phyloP scores from a whole-genome alignment of 2,888 invertebrate genomes.

The Adelognathus sp. region DNA sequence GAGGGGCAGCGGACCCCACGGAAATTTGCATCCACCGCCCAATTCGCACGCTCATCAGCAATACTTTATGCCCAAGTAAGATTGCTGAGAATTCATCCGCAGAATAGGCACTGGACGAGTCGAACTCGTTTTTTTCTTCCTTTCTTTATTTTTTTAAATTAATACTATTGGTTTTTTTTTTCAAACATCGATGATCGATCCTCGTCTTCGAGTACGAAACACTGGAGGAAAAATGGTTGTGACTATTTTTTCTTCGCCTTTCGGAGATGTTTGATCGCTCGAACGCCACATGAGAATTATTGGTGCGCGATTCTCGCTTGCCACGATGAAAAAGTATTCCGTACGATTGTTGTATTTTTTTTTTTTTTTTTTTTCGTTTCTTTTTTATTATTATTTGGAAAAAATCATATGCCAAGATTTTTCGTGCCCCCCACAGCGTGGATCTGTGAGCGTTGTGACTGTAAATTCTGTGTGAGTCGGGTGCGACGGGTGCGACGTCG shows the following conservation, averaged over 20 bases:
- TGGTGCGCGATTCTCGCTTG: neutral
- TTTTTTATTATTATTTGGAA: too few relatives aligned
- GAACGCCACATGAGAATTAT: too few relatives aligned
- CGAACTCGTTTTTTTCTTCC: slow-evolving; percentile 6
- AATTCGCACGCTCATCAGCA: slow-evolving; percentile 79
- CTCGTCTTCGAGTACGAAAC: too few relatives aligned
- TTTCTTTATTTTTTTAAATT: too few relatives aligned
- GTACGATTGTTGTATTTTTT: too few relatives aligned
- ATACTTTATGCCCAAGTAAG: slow-evolving; percentile 81
- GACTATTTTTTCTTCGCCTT: too few relatives aligned
- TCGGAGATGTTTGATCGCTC: too few relatives aligned
- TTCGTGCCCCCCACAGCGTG: slow-evolving; percentile 25
- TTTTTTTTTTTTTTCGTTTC: too few relatives aligned
- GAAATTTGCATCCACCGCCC: slow-evolving; percentile 79
- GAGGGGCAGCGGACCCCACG: slow-evolving; percentile 83
- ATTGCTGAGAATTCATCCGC: neutral
- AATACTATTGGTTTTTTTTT: too few relatives aligned
- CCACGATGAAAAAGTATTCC: neutral
- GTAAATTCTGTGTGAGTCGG: slow-evolving; percentile 69
- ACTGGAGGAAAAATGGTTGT: too few relatives aligned
- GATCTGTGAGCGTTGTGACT: too few relatives aligned
- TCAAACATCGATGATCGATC: too few relatives aligned
- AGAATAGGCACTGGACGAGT: neutral
- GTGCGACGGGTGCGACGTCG: slow-evolving; percentile 37
- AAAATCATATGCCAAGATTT: slow-evolving; percentile 40